Conservation (phyloP, 2,888 invertebrate genomes). For the Ceramica pisi region DNA sequence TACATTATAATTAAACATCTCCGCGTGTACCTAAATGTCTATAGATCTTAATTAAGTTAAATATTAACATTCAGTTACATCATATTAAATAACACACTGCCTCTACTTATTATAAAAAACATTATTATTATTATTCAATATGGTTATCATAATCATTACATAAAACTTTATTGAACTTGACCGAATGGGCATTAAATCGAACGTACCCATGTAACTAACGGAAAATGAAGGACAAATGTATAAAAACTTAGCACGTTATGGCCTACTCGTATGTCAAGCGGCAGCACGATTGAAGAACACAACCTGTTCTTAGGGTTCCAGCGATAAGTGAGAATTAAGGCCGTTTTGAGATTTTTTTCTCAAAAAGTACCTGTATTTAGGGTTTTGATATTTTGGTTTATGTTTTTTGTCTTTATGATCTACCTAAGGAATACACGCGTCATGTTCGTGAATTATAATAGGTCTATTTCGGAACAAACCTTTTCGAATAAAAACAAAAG, state of each 20-base stretch:
- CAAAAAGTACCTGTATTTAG: no score
- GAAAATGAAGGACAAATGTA: constrained; percentile 42
- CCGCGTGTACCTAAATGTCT: background rate
- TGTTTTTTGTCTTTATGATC: no score
- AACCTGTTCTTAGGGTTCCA: background rate
- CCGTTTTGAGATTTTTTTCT: no score
- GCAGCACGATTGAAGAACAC: background rate
- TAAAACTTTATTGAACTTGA: constrained; percentile 53
- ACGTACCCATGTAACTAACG: constrained; percentile 31
- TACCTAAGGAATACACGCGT: no score
- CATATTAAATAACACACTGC: constrained; percentile 28
- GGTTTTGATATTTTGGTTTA: no score
- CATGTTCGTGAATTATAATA: no score
- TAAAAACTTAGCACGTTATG: constrained; percentile 1
- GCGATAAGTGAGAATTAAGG: no score
- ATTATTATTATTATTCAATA: constrained; percentile 34
- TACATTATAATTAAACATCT: no score
- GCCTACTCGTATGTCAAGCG: background rate
- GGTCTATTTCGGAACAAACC: no score
- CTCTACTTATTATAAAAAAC: constrained; percentile 13
- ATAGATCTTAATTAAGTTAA: constrained; percentile 29
- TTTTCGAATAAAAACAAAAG: no score
- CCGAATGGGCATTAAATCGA: constrained; percentile 32
- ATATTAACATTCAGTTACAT: constrained; percentile 21
- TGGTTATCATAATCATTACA: constrained; percentile 21